Evolutionary conservation across 2,888 invertebrate genomes (phyloP), one percentile per base, ranked within the genome.

Genomic region (Ichneumoninae sp.): DNA sequence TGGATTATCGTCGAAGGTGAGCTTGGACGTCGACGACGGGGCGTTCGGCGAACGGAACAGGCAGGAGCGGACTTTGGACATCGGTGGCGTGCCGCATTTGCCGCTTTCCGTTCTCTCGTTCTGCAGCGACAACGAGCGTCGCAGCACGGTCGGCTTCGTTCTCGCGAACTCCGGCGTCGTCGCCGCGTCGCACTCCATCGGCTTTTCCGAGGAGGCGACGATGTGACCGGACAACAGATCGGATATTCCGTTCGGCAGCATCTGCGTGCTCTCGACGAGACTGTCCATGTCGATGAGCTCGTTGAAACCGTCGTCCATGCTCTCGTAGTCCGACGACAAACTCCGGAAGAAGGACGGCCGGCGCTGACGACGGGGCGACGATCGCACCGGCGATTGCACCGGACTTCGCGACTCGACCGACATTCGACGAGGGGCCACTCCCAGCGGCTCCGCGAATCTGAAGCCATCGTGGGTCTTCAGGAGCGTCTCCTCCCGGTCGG

Each of bases 251-350:
- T 94, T 94, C 10, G 96, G 96, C 33, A 96, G 91, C 54, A 93
- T 93, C 60, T 92, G 89, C 1, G 90, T 89, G 30, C 65, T 79
- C 76, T 95, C 94, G 57, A 94, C 94, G 54, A 95, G 90, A 47
- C 94, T 93, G 75, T 96, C 96, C 90, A 95, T 94, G 88, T 96
- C 96, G 74, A 95, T 94, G 80, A 96, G 94, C 70, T 96, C 96
- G 90, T 95, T 94, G 89, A 96, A 96, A 69, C 95, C 96, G 87
- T 96, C 96, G 91, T 96, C 96, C 90, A 95, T 94, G 26, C 95
- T 95, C 82, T 95, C 95, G 91, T 95, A 96, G 47, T 94, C 94
- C 0, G 94, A 94, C 4, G 95, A 95, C 26, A 95, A 93, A 83
- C 94, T 95, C 60, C 94, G 94, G 83, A 94, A 94, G 8, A 94